Evolutionary conservation across 2,888 invertebrate genomes (phyloP).

Genomic region (Ophioninae sp.): DNA sequence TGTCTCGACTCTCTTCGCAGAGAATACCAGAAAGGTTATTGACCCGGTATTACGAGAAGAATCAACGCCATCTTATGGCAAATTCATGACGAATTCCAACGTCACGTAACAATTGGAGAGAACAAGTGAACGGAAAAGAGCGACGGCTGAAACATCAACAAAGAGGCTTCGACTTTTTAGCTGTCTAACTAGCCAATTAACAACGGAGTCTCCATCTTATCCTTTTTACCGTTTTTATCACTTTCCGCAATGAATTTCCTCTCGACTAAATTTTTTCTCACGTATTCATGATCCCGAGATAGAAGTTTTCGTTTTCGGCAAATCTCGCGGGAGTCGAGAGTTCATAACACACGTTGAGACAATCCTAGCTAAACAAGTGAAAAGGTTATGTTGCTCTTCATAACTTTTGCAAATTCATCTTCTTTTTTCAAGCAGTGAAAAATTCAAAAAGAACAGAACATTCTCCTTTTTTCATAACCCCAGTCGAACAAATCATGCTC

Average conservation of each 20-base stretch:
- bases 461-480: too few species aligned
- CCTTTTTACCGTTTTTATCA: neutral
- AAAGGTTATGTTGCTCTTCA: neutral
- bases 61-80: neutral
- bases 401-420: neutral
- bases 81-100: conserved; percentile 17
- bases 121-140: conserved; percentile 4
- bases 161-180: neutral
- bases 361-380: neutral
- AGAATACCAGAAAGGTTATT: conserved; percentile 26
- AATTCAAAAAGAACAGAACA: neutral
- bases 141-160: neutral
- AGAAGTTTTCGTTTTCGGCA: neutral
- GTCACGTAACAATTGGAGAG: conserved; percentile 30
- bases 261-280: neutral
- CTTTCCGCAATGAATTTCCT: neutral
- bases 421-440: neutral
- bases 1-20: neutral
- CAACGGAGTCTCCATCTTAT: neutral
- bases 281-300: neutral
- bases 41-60: conserved; percentile 33
- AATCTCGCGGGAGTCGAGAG: neutral
- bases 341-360: neutral
- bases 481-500: too few species aligned
- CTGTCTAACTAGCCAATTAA: conserved; percentile 8